These are phyloP conservation scores for Zoanthus solanderi DNA, from an alignment of 92 coral and sea anemone genomes.

Conservation along the genomic window DNA sequence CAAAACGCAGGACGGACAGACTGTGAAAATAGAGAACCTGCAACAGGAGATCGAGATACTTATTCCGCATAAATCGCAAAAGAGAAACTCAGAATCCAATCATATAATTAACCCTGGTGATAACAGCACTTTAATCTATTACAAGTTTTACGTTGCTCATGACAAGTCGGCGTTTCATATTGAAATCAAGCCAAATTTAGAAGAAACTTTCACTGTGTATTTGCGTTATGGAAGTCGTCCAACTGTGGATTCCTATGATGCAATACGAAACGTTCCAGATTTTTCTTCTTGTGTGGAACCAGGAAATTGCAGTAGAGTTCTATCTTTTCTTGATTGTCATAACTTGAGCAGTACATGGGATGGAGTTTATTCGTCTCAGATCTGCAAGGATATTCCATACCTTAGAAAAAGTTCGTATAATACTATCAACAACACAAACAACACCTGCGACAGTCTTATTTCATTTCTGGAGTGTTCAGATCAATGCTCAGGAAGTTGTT, in stretches of 20 bases:
- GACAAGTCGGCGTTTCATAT: constrained; percentile 23
- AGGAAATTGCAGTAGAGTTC: constrained; percentile 69
- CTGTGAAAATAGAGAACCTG: not conserved
- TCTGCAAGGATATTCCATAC: constrained; percentile 16
- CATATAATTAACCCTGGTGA: not conserved
- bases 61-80: constrained; percentile 7
- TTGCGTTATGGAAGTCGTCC: constrained; percentile 65
- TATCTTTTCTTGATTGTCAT: constrained; percentile 64
- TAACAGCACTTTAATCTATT: not conserved
- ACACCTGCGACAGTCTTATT: not conserved
- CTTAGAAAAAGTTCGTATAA: not conserved
- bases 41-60: constrained; percentile 2
- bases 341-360: constrained; percentile 4
- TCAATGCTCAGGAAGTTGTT: constrained; percentile 8
- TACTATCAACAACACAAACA: no score
- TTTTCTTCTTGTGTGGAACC: constrained; percentile 76
- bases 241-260: constrained; percentile 59
- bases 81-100: not conserved
- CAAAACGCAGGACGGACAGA: not conserved
- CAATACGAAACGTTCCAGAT: constrained; percentile 64
- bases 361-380: not conserved
- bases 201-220: constrained; percentile 51
- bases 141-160: not conserved
- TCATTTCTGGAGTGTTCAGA: constrained; percentile 14
- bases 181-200: constrained; percentile 22